Evolutionary conservation across 1,140 invertebrate genomes (phyloP).

Genomic region (Drosophila tsacasi): DNA sequence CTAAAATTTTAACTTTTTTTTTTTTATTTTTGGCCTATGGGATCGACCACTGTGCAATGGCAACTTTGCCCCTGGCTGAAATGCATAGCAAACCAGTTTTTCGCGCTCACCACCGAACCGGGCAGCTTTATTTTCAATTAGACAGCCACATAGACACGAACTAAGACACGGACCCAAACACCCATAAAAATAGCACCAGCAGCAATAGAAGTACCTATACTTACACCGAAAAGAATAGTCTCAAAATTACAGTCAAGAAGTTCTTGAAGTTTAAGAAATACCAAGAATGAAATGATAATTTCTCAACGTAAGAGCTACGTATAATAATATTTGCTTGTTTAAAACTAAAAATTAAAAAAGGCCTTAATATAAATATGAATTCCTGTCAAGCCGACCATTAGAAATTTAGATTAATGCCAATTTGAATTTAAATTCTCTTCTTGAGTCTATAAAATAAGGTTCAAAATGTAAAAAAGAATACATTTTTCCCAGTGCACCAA

Average conservation of each 20-base stretch:
- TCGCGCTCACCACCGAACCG: conserved; percentile 30
- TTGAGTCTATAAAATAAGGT: no score
- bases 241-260: neutral
- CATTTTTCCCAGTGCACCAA: conserved; percentile 5
- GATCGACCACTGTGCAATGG: no score
- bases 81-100: conserved; percentile 64
- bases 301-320: rapidly evolving
- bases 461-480: no score
- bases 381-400: no score
- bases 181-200: conserved; percentile 33
- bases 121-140: conserved; percentile 61
- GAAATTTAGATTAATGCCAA: no score
- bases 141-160: conserved; percentile 42
- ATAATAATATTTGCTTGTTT: neutral
- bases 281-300: neutral
- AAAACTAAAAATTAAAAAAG: neutral
- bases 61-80: conserved; percentile 49
- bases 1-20: no score
- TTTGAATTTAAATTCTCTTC: no score
- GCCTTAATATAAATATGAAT: no score
- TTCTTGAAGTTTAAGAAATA: neutral
- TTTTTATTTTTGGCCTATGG: no score
- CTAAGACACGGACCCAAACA: conserved; percentile 37
- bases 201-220: conserved; percentile 7
- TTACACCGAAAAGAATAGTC: conserved; percentile 14